Evolutionary conservation across 2,113 vertebrate genomes (phyloP), one percentile per base, ranked within the genome.

Genomic region (Psettodes erumei): DNA sequence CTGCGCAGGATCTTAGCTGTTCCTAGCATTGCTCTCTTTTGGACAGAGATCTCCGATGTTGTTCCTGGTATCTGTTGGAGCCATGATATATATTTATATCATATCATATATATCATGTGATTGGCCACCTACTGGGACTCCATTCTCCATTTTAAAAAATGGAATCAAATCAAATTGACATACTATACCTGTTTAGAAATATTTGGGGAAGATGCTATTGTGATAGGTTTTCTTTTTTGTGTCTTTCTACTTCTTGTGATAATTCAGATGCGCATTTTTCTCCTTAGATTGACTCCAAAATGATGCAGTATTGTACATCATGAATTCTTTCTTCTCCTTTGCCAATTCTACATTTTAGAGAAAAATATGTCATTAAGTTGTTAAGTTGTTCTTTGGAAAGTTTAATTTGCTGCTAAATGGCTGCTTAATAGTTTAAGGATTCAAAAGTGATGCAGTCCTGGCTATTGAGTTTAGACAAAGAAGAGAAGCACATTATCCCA

Each of bases 401-500:
- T 12, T 38, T 40, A 19, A 63, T 68, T 64, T 32, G 45, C 4
- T 30, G 28, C 25, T 15, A 65, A 74, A 35, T n/a, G 25, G 12
- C 42, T 13, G 23, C n/a, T 30, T 38, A 8, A 30, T 21, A 16
- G 61, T 12, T 51, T 25, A 51, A 9, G 28, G 12, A 56, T 58
- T 3, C 51, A 45, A 55, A 40, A 23, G 11, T 33, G 13, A 62
- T 32, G 23, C 25, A 48, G 16, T 47, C 12, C 2, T 53, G 30
- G 33, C 21, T 53, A 27, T 66, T 53, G 47, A 4, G 8, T 55
- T 5, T 55, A 32, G 60, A 19, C 9, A 61, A 66, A 73, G 45
- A 47, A 5, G 1, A 51, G 35, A 50, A 16, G 6, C 18, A 42
- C 3, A 1, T n/a, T n/a, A n/a, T n/a, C n/a, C n/a, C n/a, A 38